Evolutionary conservation across 2,888 invertebrate genomes (phyloP).

Genomic region (Pseudococcus longispinus): DNA sequence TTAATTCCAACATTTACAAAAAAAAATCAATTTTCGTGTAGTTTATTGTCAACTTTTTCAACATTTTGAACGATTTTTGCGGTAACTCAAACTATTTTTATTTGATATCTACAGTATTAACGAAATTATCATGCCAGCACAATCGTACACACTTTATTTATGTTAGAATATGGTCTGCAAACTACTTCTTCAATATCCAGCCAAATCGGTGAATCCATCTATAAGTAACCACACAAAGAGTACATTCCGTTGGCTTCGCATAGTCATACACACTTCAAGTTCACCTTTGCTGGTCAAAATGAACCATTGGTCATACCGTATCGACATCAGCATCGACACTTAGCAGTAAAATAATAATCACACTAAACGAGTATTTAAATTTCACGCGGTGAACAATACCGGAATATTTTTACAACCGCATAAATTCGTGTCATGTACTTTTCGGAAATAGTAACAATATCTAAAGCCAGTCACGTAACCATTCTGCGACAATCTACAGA

Average conservation of each 20-base stretch:
- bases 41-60: no score
- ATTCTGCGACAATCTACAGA: constrained; percentile 55
- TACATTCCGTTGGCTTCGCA: not conserved
- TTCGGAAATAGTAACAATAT: constrained; percentile 49
- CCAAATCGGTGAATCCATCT: not conserved
- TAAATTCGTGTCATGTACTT: constrained; percentile 53
- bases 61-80: no score
- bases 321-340: not conserved
- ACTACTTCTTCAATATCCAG: not conserved
- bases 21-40: no score
- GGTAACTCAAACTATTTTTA: no score
- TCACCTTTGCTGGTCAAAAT: not conserved
- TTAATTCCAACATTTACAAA: no score
- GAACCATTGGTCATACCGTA: not conserved
- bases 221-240: not conserved
- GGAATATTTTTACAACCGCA: constrained; percentile 40
- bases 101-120: no score
- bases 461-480: constrained; percentile 52
- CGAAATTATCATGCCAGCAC: no score
- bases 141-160: no score
- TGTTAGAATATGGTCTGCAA: no score
- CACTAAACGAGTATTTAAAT: constrained; percentile 32
- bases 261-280: not conserved
- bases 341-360: constrained; percentile 18
- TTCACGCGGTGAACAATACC: not conserved